Conservation (phyloP, 2,113 vertebrate genomes). For the Melanerpes aurifrons region DNA sequence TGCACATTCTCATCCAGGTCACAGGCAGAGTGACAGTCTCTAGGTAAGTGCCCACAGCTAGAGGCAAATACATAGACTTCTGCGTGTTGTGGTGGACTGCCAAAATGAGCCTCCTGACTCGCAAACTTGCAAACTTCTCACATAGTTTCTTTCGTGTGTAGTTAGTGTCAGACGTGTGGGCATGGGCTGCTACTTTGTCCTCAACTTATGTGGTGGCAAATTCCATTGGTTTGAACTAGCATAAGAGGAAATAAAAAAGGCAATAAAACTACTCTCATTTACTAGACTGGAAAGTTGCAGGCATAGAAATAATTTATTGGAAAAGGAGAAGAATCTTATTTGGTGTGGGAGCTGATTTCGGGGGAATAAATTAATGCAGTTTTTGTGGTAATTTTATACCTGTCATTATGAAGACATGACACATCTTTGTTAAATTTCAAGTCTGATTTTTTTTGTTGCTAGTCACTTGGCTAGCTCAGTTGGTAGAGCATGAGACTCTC, state of each 20-base stretch:
- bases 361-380: background rate
- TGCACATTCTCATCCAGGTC: background rate
- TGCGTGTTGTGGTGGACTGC: background rate
- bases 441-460: background rate
- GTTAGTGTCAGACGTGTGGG: background rate
- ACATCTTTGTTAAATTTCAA: constrained; percentile 17
- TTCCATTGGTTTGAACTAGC: background rate
- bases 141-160: background rate
- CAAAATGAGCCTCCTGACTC: fast-evolving
- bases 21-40: background rate
- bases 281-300: background rate
- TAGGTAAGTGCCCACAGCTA: background rate
- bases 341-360: constrained; percentile 1
- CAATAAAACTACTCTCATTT: background rate
- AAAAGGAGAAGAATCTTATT: background rate
- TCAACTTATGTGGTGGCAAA: background rate
- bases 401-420: background rate
- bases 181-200: background rate
- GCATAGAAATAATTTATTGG: background rate
- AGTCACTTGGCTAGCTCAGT: background rate
- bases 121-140: background rate
- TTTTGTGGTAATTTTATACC: background rate
- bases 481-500: no score
- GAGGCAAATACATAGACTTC: background rate
- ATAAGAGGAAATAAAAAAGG: background rate